A percentile compares a stretch with the other conserved stretches of the same genome.
These are phyloP conservation scores for Strix aluco DNA, from an alignment of 2,113 vertebrate species.

Conservation along the genomic window DNA sequence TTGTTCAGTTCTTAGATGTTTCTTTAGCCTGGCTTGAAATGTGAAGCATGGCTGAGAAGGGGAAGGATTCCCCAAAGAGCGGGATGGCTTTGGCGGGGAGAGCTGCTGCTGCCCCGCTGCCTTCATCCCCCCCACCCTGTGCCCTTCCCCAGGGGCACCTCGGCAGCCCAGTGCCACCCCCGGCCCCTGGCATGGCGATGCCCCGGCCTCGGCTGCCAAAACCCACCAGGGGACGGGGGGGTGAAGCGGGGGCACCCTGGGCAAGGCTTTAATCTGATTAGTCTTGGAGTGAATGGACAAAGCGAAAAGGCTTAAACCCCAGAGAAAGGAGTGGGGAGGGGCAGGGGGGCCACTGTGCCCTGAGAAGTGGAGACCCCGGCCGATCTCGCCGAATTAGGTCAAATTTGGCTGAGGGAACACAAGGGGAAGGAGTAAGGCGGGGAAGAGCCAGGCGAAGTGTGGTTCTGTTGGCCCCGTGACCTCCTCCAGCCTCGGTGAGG, in stretches of 20 bases:
- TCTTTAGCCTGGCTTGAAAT: neutral
- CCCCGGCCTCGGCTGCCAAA: accelerated
- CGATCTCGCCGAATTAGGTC: constrained; percentile 54
- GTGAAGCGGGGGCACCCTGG: neutral
- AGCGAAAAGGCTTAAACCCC: constrained; percentile 54
- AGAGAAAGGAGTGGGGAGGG: constrained; percentile 12
- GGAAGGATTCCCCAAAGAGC: neutral
- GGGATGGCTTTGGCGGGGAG: neutral
- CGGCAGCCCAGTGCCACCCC: neutral
- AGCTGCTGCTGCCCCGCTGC: neutral
- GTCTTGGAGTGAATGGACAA: constrained; percentile 22
- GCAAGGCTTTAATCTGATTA: constrained; percentile 67
- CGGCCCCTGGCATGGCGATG: accelerated
- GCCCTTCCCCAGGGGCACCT: neutral
- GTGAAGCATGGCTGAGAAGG: neutral
- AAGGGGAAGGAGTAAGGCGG: neutral
- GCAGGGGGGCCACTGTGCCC: constrained; percentile 11
- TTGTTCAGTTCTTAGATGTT: neutral
- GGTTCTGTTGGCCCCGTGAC: constrained; percentile 27
- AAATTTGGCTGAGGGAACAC: neutral
- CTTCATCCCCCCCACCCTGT: neutral
- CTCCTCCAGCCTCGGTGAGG: neutral
- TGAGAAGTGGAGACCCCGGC: constrained; percentile 48
- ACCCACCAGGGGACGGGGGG: neutral
- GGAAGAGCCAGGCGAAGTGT: neutral